Conservation (phyloP, 2,888 invertebrate genomes). For the Archips crataeganus region DNA sequence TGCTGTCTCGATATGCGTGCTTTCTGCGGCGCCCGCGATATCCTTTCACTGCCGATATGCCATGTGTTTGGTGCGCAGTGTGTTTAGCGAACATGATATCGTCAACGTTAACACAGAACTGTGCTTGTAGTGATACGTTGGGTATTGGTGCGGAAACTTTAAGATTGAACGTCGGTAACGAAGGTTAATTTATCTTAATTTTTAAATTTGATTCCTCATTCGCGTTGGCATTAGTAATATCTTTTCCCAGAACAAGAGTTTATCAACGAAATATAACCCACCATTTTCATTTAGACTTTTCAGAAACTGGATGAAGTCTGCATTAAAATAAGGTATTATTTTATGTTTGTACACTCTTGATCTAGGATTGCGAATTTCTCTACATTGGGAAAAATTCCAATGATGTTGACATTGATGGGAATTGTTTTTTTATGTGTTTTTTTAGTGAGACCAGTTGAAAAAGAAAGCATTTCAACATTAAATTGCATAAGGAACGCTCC, state of each 20-base stretch:
- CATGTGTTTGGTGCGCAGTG: not conserved
- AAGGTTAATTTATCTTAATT: not conserved
- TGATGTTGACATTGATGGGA: too few relatives aligned
- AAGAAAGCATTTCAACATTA: not conserved
- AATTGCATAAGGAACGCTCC: not conserved
- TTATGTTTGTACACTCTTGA: too few relatives aligned
- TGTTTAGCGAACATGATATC: conserved; percentile 7
- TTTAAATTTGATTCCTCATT: too few relatives aligned
- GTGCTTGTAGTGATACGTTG: not conserved
- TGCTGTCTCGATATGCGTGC: conserved; percentile 6
- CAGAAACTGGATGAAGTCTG: too few relatives aligned
- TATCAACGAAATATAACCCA: too few relatives aligned
- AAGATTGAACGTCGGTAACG: not conserved
- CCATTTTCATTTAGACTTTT: too few relatives aligned
- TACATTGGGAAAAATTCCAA: too few relatives aligned
- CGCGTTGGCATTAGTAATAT: too few relatives aligned
- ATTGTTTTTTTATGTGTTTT: too few relatives aligned
- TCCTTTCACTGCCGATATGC: conserved; percentile 2
- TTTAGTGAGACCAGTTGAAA: not conserved
- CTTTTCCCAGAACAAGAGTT: too few relatives aligned
- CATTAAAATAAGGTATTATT: too few relatives aligned
- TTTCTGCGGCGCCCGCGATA: not conserved
- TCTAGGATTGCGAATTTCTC: too few relatives aligned
- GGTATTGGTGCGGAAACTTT: not conserved
- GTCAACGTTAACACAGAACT: not conserved